phyloP scores from a whole-genome alignment of 30 jellyfish, hydroid and myxozoan genomes.

The Aurelia aurita region DNA sequence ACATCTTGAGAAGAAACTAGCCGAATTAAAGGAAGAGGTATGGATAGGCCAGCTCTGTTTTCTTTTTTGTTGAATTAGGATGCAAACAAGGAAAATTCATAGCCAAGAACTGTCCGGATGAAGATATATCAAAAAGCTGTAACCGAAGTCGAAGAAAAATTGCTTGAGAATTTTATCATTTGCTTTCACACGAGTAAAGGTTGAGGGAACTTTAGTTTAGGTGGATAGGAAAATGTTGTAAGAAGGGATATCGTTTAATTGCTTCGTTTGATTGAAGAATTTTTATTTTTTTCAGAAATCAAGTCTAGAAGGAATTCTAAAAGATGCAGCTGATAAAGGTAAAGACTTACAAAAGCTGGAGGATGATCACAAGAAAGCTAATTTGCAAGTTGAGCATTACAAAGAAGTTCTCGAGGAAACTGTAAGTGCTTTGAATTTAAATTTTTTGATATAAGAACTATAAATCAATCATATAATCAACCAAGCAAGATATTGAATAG shows the following conservation, averaged over 20 bases:
- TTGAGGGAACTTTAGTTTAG: no score
- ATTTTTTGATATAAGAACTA: not conserved
- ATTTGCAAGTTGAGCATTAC: slow-evolving; percentile 66
- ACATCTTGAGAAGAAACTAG: not conserved
- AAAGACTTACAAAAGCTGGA: slow-evolving; percentile 62
- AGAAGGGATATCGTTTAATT: no score
- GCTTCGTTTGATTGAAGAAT: no score
- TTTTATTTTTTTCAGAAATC: slow-evolving; percentile 27
- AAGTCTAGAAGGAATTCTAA: slow-evolving; percentile 26
- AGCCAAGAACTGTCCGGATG: no score
- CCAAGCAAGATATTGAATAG: not conserved
- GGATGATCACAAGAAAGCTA: slow-evolving; percentile 67
- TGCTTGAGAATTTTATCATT: no score
- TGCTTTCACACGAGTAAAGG: no score
- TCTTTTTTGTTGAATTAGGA: no score
- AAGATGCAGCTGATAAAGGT: slow-evolving; percentile 22
- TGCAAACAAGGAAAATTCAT: no score
- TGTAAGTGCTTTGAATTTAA: slow-evolving; percentile 8
- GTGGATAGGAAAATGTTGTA: no score
- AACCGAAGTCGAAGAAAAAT: no score
- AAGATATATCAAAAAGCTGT: no score
- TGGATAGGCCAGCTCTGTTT: no score
- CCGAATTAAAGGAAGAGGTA: not conserved
- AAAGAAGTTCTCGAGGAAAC: slow-evolving; percentile 88
- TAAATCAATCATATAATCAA: not conserved